phyloP scores from a whole-genome alignment of 2,888 invertebrate species.

The Boloria euphrosyne region DNA sequence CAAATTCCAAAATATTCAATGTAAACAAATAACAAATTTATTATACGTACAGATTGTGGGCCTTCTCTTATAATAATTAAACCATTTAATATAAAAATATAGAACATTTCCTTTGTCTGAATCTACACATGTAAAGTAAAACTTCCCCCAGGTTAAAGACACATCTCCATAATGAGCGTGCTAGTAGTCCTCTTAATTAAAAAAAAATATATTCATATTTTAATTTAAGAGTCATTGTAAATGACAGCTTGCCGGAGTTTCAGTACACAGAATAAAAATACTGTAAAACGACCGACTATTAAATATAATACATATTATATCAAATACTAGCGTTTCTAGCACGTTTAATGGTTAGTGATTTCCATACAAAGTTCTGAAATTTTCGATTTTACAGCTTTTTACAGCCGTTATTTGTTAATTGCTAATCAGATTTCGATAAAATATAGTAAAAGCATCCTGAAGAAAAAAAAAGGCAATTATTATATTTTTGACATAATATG shows the following conservation, averaged over 20 bases:
- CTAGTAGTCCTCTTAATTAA: conserved; percentile 30
- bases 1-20: no score
- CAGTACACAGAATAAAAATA: conserved; percentile 21
- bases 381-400: no score
- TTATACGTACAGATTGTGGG: no score
- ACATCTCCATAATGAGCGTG: conserved; percentile 27
- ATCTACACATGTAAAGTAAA: conserved; percentile 17
- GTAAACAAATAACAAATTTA: no score
- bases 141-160: conserved; percentile 14
- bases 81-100: background rate
- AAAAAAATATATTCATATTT: conserved; percentile 37
- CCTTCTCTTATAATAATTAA: conserved; percentile 13
- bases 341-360: no score
- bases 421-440: no score
- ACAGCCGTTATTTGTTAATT: no score
- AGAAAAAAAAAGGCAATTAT: no score
- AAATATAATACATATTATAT: background rate
- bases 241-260: conserved; percentile 17
- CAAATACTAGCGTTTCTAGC: no score
- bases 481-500: no score
- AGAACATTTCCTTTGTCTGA: conserved; percentile 15
- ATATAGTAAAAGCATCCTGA: no score
- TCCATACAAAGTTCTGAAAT: no score
- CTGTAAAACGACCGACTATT: conserved; percentile 1
- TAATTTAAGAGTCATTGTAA: conserved; percentile 37